Evolutionary conservation across 2,797 vertebrate species (phyloP), one percentile per base, ranked within the genome.

Genomic region (Lepus oiostolus): DNA sequence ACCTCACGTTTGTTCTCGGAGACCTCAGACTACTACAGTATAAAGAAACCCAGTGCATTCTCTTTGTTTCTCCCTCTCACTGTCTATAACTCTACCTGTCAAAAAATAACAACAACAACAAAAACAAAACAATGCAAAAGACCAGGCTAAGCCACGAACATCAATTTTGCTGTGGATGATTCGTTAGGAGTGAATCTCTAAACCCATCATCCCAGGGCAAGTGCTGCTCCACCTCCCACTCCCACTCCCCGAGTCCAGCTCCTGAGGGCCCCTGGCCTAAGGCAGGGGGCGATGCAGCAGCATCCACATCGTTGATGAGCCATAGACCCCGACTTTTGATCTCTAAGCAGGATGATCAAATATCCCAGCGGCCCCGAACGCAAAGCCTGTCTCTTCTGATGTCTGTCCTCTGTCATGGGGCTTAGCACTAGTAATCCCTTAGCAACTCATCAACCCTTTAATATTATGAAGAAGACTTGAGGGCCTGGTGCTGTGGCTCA

Each of bases 401-500:
- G 87, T 84, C 63, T 91, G 1, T 85, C 35, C 52, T 94, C 22
- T 94, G 22, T 93, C 80, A 77, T 68, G 70, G 38, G 65, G 52
- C 70, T 74, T 94, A 91, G 85, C 35, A 1, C 38, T 71, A 79
- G 32, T 68, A 88, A 82, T 38, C 72, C 65, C 32, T 85, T 32
- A 88, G 50, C 35, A 89, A 71, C 16, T 52, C 52, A 71, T 67
- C 84, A 90, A 60, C 62, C 76, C 62, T 90, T 88, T 47, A n/a
- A 62, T 93, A 35, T 14, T 81, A 81, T 88, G 42, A 60, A 81
- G 62, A 88, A n/a, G 71, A 81, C 52, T 84, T 91, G 52, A 71
- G 42, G 8, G 42, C 1, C 8, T 9, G 42, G 42, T 1, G 7
- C 42, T 1, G 1, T 9, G 42, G 42, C 42, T 42, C 42, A 42